Conservation (phyloP, 2,113 vertebrate genomes). For the Verasper variegatus region DNA sequence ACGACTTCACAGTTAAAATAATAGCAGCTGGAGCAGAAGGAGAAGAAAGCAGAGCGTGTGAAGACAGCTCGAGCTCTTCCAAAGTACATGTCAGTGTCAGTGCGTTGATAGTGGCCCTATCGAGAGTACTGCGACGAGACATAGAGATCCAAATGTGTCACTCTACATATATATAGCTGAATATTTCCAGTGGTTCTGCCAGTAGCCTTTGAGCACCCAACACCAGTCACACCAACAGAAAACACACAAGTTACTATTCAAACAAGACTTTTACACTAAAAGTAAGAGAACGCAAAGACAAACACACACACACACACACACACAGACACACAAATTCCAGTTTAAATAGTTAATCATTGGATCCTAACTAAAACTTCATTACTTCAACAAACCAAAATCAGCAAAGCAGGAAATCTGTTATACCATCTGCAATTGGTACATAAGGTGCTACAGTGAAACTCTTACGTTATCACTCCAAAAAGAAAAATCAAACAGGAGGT, state of each 20-base stretch:
- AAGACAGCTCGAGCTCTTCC: conserved; percentile 28
- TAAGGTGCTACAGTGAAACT: conserved; percentile 55
- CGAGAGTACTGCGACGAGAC: conserved; percentile 42
- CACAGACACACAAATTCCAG: background rate
- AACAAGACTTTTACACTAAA: conserved; percentile 36
- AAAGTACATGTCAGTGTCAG: conserved; percentile 28
- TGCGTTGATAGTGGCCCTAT: conserved; percentile 40
- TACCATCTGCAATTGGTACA: background rate
- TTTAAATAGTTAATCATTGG: conserved; percentile 25
- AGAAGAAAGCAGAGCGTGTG: background rate
- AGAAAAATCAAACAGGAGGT: background rate
- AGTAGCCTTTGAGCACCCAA: conserved; percentile 49
- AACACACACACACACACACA: background rate
- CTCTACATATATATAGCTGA: conserved; percentile 41
- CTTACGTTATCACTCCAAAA: background rate
- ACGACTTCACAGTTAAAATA: conserved; percentile 16
- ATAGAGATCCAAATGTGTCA: conserved; percentile 64
- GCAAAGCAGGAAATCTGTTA: conserved; percentile 5
- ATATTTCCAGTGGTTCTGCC: conserved; percentile 71
- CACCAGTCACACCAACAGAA: conserved; percentile 27
- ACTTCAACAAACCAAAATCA: background rate
- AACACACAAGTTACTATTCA: conserved; percentile 22
- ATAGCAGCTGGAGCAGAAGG: conserved; percentile 19
- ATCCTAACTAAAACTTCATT: conserved; percentile 1
- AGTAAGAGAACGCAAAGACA: background rate